Conservation (phyloP, 1,140 invertebrate species). For the Cherax destructor region DNA sequence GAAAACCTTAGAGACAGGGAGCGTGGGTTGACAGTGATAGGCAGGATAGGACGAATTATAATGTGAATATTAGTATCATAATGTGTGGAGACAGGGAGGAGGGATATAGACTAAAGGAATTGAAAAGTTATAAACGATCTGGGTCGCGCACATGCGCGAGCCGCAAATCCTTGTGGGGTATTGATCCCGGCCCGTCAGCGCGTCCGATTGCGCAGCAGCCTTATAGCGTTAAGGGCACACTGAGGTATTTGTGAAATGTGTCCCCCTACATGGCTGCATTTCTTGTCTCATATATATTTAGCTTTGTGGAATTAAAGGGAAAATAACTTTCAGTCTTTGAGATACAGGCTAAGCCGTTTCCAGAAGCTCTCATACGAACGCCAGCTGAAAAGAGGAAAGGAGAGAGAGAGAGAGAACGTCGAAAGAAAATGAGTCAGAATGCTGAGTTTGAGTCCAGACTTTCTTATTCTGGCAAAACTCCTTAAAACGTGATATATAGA, state of each 20-base stretch:
- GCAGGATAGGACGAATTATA: background rate
- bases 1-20: background rate
- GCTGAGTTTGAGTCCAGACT: conserved; percentile 57
- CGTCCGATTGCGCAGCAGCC: conserved; percentile 13
- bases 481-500: conserved; percentile 13
- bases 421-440: conserved; percentile 59
- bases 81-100: background rate
- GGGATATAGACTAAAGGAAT: conserved; percentile 39
- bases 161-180: conserved; percentile 5
- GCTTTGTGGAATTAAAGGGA: no score
- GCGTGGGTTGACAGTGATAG: background rate
- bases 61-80: background rate
- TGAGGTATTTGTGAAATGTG: no score
- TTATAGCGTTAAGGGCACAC: no score
- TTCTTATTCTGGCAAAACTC: conserved; percentile 57
- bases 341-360: background rate
- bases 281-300: no score
- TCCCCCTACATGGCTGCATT: no score
- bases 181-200: conserved; percentile 27
- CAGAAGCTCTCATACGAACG: background rate
- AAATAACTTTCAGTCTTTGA: no score
- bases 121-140: conserved; percentile 38
- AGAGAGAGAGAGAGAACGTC: conserved; percentile 38
- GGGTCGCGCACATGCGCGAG: conserved; percentile 39
- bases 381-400: background rate